Conservation (phyloP, 2,113 vertebrate species). For the Cryptomyrus ogoouensis region DNA sequence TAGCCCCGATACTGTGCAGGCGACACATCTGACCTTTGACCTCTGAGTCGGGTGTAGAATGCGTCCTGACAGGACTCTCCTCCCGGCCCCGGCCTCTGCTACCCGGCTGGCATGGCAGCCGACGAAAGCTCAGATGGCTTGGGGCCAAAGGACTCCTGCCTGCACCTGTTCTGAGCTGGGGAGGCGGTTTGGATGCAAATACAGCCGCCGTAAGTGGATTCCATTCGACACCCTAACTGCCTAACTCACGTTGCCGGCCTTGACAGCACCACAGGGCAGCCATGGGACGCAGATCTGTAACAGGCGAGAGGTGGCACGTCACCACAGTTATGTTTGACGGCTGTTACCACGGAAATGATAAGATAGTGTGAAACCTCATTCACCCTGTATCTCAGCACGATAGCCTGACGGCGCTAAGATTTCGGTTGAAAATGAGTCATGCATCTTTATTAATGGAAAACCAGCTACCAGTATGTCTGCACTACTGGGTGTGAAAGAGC, state of each 20-base stretch:
- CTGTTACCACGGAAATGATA: neutral
- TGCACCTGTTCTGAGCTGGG: neutral
- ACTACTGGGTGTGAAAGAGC: neutral
- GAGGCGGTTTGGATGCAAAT: neutral
- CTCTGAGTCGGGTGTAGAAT: neutral
- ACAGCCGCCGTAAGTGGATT: neutral
- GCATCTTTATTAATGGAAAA: neutral
- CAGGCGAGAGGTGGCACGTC: neutral
- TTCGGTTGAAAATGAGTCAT: neutral
- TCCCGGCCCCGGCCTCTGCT: neutral
- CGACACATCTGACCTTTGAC: neutral
- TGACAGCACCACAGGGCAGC: neutral
- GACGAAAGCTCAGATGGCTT: neutral
- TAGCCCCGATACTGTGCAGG: neutral
- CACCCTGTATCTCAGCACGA: neutral
- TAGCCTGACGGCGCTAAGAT: neutral
- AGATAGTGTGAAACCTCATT: neutral
- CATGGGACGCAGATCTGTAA: neutral
- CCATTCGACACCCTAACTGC: neutral
- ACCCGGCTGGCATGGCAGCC: neutral
- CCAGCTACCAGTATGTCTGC: neutral
- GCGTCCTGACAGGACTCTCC: neutral
- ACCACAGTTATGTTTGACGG: neutral
- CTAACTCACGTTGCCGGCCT: neutral
- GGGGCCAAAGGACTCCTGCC: neutral